Percentiles rank a stretch among this genome's conserved stretches.
These are phyloP conservation scores for Hycleus cichorii DNA, from an alignment of 1,140 invertebrate species.

Conservation along the genomic window DNA sequence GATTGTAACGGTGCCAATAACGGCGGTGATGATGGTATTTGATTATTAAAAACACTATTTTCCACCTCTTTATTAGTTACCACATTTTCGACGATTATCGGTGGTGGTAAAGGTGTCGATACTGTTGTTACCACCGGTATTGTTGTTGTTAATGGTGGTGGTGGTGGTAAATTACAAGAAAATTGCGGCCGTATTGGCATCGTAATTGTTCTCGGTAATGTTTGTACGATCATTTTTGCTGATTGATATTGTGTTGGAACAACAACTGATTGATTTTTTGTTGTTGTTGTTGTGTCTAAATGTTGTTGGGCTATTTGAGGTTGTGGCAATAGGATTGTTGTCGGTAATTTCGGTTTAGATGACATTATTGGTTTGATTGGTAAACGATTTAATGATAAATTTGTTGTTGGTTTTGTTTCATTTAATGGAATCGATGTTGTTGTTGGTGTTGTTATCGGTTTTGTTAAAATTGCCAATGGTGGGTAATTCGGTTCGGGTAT, in stretches of 20 bases:
- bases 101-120: neutral
- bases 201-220: neutral
- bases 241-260: constrained; percentile 18
- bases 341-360: constrained; percentile 47
- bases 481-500: constrained; percentile 20
- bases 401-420: neutral
- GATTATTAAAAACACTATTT: neutral
- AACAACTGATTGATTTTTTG: constrained; percentile 26
- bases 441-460: constrained; percentile 10
- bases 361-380: constrained; percentile 50
- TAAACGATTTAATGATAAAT: constrained; percentile 30
- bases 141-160: neutral
- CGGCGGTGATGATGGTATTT: neutral
- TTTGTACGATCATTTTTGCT: constrained; percentile 27
- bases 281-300: constrained; percentile 22
- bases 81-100: neutral
- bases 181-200: constrained; percentile 17
- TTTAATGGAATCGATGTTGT: neutral
- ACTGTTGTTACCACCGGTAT: too few relatives aligned
- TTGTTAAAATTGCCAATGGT: neutral
- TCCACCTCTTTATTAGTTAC: constrained; percentile 9
- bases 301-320: constrained; percentile 30
- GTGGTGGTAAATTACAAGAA: constrained; percentile 15
- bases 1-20: neutral
- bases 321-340: constrained; percentile 45